Base-by-base conservation (phyloP, 2,113 vertebrate genomes). In the Amazona guildingii region DNA sequence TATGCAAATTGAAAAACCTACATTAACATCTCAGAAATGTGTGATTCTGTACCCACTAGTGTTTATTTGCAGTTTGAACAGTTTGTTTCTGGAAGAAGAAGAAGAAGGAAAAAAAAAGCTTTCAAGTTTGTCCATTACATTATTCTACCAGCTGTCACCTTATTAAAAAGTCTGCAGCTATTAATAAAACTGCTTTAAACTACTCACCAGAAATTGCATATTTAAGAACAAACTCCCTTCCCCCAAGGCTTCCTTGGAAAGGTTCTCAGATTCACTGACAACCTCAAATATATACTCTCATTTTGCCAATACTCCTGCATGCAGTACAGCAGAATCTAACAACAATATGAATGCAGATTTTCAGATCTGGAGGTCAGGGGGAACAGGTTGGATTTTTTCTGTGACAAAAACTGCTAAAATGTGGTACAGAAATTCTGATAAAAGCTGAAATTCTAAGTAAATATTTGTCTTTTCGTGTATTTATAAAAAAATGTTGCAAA, bases 1-100 rank as follows among this genome's bases (percentile, higher is more conserved):
- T 95, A 95, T 94, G 64, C 64, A 97, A 95, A 96, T 92, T 62
- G 44, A 3, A 94, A 96, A 95, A 31, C 88, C 84, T 79, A 90
- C 76, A 94, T 92, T 92, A 94, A 54, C 80, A 82, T 90, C 79
- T 81, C 89, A 88, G 78, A 88, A 97, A 95, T 88, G 90, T 91
- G 84, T 86, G 97, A 91, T 74, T 91, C 82, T 97, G 82, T 89
- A 93, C 92, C 79, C 91, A 86, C 89, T 87, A 73, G 86, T 90
- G 81, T 97, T 97, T 97, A 95, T 96, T 95, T 96, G 93, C 91
- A 92, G 93, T 94, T 79, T 94, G 83, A 97, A 95, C 94, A 95
- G 75, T 96, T 95, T 92, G 77, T 93, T 97, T 97, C 94, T 94
- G 83, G 49, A 82, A 94, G 77, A 64, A 88, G 35, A 48, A 66